Conservation (phyloP, 2,113 vertebrate genomes). For the Ovibos moschatus region DNA sequence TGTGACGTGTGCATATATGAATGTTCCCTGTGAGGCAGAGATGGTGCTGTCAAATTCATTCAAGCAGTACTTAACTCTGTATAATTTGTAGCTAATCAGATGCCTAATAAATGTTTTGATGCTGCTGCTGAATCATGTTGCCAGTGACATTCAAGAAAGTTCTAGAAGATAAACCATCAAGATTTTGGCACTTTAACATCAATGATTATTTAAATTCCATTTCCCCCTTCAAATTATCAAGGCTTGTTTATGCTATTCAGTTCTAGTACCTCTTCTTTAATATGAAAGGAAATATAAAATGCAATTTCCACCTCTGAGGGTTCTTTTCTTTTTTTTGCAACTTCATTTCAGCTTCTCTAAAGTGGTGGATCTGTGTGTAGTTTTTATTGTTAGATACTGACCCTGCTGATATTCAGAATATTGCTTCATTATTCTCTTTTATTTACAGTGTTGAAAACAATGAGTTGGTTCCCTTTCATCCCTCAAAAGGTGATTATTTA, state of each 20-base stretch:
- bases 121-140: background rate
- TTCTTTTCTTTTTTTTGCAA: background rate
- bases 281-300: background rate
- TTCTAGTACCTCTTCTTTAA: background rate
- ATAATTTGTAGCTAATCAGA: background rate
- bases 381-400: background rate
- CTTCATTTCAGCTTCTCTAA: background rate
- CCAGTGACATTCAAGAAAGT: background rate
- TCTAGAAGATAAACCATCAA: background rate
- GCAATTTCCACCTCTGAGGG: background rate
- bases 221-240: background rate
- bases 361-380: background rate
- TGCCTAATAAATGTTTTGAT: background rate
- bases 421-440: background rate
- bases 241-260: background rate
- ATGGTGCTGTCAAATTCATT: background rate
- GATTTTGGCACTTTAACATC: background rate
- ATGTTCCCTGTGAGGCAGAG: background rate
- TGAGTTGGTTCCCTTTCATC: background rate
- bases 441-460: background rate
- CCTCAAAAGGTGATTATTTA: background rate
- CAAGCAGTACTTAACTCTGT: background rate
- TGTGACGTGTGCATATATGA: background rate
- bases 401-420: background rate
- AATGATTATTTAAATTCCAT: background rate